phyloP scores from a whole-genome alignment of 2,113 vertebrate species.

The Eublepharis macularius region DNA sequence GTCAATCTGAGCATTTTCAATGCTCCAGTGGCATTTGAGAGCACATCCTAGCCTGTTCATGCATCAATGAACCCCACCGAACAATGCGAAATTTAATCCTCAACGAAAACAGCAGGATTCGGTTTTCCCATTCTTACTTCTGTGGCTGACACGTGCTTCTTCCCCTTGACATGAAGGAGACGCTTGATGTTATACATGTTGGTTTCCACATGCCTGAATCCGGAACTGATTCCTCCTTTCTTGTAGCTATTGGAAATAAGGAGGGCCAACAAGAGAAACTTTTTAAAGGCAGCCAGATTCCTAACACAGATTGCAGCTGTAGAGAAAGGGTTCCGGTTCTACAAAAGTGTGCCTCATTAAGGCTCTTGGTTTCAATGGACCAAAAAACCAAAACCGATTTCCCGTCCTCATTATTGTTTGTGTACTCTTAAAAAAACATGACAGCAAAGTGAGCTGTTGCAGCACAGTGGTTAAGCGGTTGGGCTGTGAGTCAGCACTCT shows the following conservation, averaged over 20 bases:
- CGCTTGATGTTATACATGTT: conserved; percentile 87
- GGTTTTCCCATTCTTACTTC: conserved; percentile 74
- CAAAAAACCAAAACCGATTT: background rate
- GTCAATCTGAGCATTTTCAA: background rate
- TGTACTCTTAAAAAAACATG: background rate
- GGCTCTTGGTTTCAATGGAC: background rate
- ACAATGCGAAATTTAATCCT: background rate
- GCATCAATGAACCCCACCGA: background rate
- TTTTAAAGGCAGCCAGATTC: background rate
- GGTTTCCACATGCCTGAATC: conserved; percentile 88
- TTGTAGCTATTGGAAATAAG: conserved; percentile 81
- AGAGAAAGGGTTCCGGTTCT: background rate
- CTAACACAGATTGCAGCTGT: too few species aligned
- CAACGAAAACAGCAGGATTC: background rate
- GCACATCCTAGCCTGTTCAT: too few species aligned
- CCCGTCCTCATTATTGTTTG: background rate
- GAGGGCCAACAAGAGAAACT: background rate
- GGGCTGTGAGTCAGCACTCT: too few species aligned
- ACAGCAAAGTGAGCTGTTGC: too few species aligned
- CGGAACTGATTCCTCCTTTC: conserved; percentile 88
- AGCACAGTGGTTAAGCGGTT: too few species aligned
- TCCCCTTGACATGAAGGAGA: conserved; percentile 87
- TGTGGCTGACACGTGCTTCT: conserved; percentile 82
- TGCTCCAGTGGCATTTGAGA: too few species aligned
- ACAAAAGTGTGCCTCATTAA: background rate